These are phyloP conservation scores for Chrysolina oricalcia DNA, from an alignment of 2,888 invertebrate genomes.

Conservation along the genomic window DNA sequence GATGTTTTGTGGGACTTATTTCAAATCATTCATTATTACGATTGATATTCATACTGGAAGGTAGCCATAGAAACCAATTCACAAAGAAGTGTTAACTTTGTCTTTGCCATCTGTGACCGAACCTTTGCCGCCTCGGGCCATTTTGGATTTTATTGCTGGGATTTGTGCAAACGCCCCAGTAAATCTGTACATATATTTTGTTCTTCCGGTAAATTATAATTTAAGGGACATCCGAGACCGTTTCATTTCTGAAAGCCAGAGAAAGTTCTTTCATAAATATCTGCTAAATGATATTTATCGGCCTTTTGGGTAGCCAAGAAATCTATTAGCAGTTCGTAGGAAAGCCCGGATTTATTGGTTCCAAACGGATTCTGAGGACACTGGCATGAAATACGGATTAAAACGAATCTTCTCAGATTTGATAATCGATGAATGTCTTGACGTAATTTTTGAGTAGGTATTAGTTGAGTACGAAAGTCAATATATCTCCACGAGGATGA, in stretches of 20 bases:
- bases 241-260: neutral
- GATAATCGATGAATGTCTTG: too few relatives aligned
- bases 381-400: neutral
- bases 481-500: too few relatives aligned
- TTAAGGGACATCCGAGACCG: constrained; percentile 14
- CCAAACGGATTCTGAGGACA: neutral
- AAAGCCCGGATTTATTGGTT: neutral
- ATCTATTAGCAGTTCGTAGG: neutral
- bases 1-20: too few relatives aligned
- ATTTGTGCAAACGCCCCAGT: neutral
- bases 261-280: constrained; percentile 23
- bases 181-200: constrained; percentile 16
- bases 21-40: too few relatives aligned
- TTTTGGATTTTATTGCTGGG: neutral
- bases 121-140: neutral
- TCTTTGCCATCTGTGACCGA: neutral
- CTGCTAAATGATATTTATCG: constrained; percentile 6
- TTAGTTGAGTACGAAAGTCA: too few relatives aligned
- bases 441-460: too few relatives aligned
- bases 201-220: constrained; percentile 18
- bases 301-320: neutral
- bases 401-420: too few relatives aligned
- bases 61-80: too few relatives aligned
- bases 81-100: too few relatives aligned
- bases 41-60: too few relatives aligned